Evolutionary conservation across 2,113 vertebrate genomes (phyloP), one percentile per base, ranked within the genome.

Genomic region (Cephalopterus ornatus): DNA sequence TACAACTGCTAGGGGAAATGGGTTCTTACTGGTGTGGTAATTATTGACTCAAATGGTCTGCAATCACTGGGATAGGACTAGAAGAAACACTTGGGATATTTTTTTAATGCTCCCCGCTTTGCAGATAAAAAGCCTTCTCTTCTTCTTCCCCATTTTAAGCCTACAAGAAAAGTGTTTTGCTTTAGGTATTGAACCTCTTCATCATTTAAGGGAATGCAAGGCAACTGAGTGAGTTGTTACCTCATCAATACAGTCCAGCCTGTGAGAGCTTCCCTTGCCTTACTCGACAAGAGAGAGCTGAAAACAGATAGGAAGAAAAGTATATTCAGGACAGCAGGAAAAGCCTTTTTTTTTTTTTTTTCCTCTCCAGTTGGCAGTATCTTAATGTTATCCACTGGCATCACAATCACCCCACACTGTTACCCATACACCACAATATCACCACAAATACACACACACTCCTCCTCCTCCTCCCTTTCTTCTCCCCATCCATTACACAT

Each of bases 171-270:
- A 88, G 81, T 58, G 56, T 83, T 93, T 95, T 88, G 53, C 20
- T 97, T 92, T 39, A 85, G 4, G 5, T 80, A 92, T 75, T 83
- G 80, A 94, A 89, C 59, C 84, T 87, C 82, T 97, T 94, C 79
- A 87, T 96, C 93, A 85, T 95, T 93, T 95, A 94, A 87, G 67
- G 27, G 91, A 89, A 89, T 21, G 33, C 62, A 95, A 94, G 33
- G 84, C 85, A 96, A 59, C 81, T 74, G 56, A 85, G 62, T 61
- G 55, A 92, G 75, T 66, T 46, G n/a, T 84, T 76, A 39, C 88
- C 79, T 95, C 88, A 82, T 92, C 84, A 75, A 55, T 66, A 81
- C 62, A 78, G 73, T 19, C 76, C 73, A 93, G 73, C 49, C 46
- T 94, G 49, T 41, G 50, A 76, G 56, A 88, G n/a, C 22, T 62